A percentile compares a stretch with the other conserved stretches of the same genome.
phyloP scores from a whole-genome alignment of 2,888 invertebrate genomes.

The Chrysolina haemoptera region DNA sequence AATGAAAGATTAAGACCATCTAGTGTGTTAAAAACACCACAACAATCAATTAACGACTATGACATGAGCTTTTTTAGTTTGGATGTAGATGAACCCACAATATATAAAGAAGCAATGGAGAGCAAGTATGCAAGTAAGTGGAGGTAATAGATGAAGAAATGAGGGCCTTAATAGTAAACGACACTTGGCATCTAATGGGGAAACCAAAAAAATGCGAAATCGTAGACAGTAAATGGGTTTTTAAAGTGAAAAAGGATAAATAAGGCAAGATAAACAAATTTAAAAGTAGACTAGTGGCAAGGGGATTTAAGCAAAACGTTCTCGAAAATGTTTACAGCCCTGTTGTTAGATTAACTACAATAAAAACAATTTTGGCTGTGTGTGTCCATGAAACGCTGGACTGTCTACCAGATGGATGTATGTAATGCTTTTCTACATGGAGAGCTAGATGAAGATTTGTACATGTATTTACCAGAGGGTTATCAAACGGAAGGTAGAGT shows the following conservation, averaged over 20 bases:
- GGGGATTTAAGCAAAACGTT: slow-evolving; percentile 45
- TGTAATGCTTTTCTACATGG: slow-evolving; percentile 51
- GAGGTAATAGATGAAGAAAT: slow-evolving; percentile 31
- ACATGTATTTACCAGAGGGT: slow-evolving; percentile 43
- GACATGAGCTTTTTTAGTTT: slow-evolving; percentile 8
- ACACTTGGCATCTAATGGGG: slow-evolving; percentile 33
- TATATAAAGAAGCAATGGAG: slow-evolving; percentile 24
- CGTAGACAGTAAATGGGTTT: slow-evolving; percentile 25
- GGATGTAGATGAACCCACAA: slow-evolving; percentile 27
- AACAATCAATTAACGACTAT: slow-evolving; percentile 4
- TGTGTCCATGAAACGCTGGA: slow-evolving; percentile 30
- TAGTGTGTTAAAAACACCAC: not conserved
- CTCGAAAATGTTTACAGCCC: slow-evolving; percentile 44
- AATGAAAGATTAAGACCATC: slow-evolving; percentile 7
- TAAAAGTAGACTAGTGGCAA: slow-evolving; percentile 29
- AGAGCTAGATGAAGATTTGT: slow-evolving; percentile 47
- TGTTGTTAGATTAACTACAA: slow-evolving; percentile 51
- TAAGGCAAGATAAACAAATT: slow-evolving; percentile 38
- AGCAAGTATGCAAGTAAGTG: slow-evolving; percentile 18
- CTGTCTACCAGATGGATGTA: slow-evolving; percentile 50
- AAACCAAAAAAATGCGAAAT: slow-evolving; percentile 15
- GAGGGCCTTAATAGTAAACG: slow-evolving; percentile 31
- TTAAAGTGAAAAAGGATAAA: slow-evolving; percentile 29
- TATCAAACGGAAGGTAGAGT: slow-evolving; percentile 22
- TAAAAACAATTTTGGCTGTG: slow-evolving; percentile 50